phyloP scores from a whole-genome alignment of 2,888 invertebrate species.

The Rhaphigaster nebulosa region DNA sequence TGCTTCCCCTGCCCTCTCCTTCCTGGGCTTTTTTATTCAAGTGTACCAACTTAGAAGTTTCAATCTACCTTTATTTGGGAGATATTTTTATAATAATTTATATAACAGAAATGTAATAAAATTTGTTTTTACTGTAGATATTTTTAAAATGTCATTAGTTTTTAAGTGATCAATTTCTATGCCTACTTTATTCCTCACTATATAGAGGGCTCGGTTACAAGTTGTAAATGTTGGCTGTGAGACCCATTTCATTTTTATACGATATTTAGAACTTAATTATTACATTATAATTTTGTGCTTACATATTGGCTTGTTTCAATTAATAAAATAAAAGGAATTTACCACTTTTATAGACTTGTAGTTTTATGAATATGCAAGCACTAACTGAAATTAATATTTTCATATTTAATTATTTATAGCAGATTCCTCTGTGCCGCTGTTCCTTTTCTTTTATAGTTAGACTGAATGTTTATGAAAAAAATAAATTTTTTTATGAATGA shows the following conservation, averaged over 20 bases:
- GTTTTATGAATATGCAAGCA: slow-evolving; percentile 38
- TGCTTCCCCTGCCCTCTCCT: slow-evolving; percentile 26
- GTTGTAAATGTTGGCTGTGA: slow-evolving; percentile 56
- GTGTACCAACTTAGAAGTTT: background rate
- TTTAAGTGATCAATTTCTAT: slow-evolving; percentile 24
- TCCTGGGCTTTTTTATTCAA: background rate
- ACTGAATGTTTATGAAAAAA: slow-evolving; percentile 41
- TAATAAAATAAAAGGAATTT: background rate
- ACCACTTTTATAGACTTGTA: slow-evolving; percentile 27
- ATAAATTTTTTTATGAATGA: slow-evolving; percentile 29
- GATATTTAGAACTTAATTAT: slow-evolving; percentile 39
- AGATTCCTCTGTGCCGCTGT: slow-evolving; percentile 18
- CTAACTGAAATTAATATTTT: slow-evolving; percentile 41
- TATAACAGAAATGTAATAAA: slow-evolving; percentile 40
- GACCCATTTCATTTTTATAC: slow-evolving; percentile 50
- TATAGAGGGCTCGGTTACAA: slow-evolving; percentile 41
- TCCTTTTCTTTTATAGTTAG: slow-evolving; percentile 18
- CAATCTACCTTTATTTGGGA: background rate
- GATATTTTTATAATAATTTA: slow-evolving; percentile 45
- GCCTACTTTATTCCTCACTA: slow-evolving; percentile 14
- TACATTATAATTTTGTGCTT: slow-evolving; percentile 16
- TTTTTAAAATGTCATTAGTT: slow-evolving; percentile 46
- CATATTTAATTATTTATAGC: slow-evolving; percentile 46
- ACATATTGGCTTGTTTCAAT: slow-evolving; percentile 31
- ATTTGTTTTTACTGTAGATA: slow-evolving; percentile 44